Evolutionary conservation across 53 echinoderm and acorn worm genomes (phyloP), one percentile per base, ranked within the genome.

Genomic region (Apostichopus leukothele): DNA sequence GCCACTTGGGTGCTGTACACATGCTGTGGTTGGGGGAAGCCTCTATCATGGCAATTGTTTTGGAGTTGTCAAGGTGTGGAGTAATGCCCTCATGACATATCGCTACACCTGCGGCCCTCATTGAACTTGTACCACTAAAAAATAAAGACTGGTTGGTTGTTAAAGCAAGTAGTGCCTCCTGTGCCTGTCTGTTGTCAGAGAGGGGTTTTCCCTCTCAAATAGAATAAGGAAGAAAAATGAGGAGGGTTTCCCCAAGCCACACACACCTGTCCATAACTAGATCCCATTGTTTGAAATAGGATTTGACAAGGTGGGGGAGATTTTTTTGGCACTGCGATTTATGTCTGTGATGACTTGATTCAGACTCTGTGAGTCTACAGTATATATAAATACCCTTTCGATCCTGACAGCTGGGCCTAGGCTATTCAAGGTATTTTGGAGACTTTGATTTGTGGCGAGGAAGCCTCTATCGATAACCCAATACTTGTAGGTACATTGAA

Each of bases 1-100:
- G 25, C 50, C 86, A 86, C 81, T 81, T 81, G 54, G 81, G 86
- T 50, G 12, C 71, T 67, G 52, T 51, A 51, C 67, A 86, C 86
- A 86, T 86, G 71, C 86, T 86, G 86, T 66, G 86, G 86, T 86
- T 81, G 54, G 81, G 81, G 57, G 51, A 55, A 59, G 18, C 71
- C 71, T 61, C 23, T 67, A 39, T 39, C 67, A 12, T 6, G 51
- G 26, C 23, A 67, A 86, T 67, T 81, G 81, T 81, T 81, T 81
- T 81, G 81, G 22, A 81, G 55, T 51, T 86, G 86, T 86, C 86
- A 86, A 68, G 71, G 71, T 86, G 86, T 63, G 71, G 50, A 26
- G 27, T 63, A 86, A 51, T 51, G 52, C 67, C 71, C 67, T 68
- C 9, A 25, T 86, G 86, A 86, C 67, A 67, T 60, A 26, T 67